phyloP scores from a whole-genome alignment of 2,888 invertebrate species.

The Argyresthia albistria region DNA sequence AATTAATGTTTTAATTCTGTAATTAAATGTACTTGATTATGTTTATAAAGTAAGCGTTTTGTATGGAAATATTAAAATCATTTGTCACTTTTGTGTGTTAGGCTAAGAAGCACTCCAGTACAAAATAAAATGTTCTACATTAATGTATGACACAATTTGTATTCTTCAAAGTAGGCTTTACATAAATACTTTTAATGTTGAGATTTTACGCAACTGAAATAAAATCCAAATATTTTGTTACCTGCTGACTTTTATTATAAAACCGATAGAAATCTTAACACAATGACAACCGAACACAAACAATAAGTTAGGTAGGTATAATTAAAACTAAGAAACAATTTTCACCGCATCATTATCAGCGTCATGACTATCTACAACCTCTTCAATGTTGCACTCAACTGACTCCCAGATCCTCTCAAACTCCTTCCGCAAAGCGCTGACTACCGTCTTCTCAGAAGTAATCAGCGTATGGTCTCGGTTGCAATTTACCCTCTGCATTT shows the following conservation, averaged over 20 bases:
- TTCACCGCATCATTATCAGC: not conserved
- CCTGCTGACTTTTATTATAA: conserved; percentile 27
- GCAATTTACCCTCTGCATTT: conserved; percentile 26
- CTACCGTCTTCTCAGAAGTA: conserved; percentile 29
- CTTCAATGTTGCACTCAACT: conserved; percentile 8
- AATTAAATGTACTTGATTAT: no score
- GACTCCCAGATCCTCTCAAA: conserved; percentile 42
- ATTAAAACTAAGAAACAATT: no score
- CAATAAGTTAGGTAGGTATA: no score
- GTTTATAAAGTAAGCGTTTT: no score
- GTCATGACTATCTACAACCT: conserved; percentile 6
- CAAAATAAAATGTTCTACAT: conserved; percentile 33
- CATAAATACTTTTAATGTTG: conserved; percentile 19
- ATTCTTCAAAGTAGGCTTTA: conserved; percentile 2
- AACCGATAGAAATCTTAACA: not conserved
- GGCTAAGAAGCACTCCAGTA: conserved; percentile 49
- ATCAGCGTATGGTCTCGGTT: conserved; percentile 35
- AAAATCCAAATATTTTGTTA: conserved; percentile 63
- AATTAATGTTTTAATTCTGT: no score
- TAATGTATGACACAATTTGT: not conserved
- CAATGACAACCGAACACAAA: not conserved
- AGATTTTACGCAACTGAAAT: conserved; percentile 37
- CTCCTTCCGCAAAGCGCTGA: conserved; percentile 30
- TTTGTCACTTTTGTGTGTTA: conserved; percentile 17
- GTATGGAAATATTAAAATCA: not conserved